Base-by-base conservation (phyloP, 2,797 vertebrate genomes). In the Smutsia gigantea region DNA sequence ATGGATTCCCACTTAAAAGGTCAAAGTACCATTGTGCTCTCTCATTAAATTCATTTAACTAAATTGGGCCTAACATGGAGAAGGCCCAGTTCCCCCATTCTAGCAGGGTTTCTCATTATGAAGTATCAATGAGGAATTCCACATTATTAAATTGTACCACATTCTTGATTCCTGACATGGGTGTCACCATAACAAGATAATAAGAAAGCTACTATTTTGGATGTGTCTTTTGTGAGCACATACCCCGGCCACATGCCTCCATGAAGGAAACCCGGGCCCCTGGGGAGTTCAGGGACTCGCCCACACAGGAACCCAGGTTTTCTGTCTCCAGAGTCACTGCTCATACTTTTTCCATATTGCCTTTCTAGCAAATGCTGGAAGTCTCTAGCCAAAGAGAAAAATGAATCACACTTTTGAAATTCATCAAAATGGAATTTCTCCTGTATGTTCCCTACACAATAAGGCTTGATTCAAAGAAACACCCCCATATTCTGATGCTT, bases 401-500 rank as follows among this genome's bases (percentile, higher is more conserved):
- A 64, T 18, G 83, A 5, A 72, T 46, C 39, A 88, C n/a, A 68
- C 51, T 94, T 86, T 86, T 49, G 75, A 96, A 94, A 88, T 93
- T 83, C 69, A 92, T 83, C 57, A 96, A 92, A 87, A 88, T 86
- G 63, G 49, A 95, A 83, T 95, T 79, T 93, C 39, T 94, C 49
- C 82, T 94, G 14, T 90, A 83, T 64, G 34, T 75, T 94, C 78
- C 81, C 87, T 88, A 25, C 49, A n/a, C 92, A 86, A 72, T 88
- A 96, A 95, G 90, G 63, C 69, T 88, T 64, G 55, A 97, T 95
- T 96, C 94, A 96, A 82, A 95, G 87, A 66, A 92, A 89, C 64
- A 12, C 46, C 87, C 94, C 55, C 46, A 92, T 92, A 91, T 96
- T 96, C 71, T 92, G 95, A 97, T 55, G 46, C 96, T 49, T 61